These are phyloP conservation scores for Gymnocypris eckloni DNA, from an alignment of 2,797 vertebrate species.

Conservation along the genomic window DNA sequence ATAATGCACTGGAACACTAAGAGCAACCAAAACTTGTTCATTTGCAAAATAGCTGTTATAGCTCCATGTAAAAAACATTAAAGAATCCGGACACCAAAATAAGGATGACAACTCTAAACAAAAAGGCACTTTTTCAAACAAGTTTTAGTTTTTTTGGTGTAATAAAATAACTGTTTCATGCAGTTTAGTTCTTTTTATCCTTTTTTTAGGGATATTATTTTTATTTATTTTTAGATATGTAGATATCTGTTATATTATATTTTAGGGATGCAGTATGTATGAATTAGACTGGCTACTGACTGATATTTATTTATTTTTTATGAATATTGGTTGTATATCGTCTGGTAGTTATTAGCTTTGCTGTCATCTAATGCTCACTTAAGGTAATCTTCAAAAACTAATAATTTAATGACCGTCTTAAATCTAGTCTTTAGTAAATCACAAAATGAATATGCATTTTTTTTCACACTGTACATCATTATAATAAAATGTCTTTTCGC, in stretches of 20 bases:
- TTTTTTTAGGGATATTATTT: background rate
- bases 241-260: background rate
- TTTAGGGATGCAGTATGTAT: background rate
- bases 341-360: background rate
- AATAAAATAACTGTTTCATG: background rate
- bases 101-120: background rate
- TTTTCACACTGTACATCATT: background rate
- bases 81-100: background rate
- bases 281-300: background rate
- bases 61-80: background rate
- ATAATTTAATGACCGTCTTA: background rate
- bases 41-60: background rate
- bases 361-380: background rate
- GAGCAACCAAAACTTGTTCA: background rate
- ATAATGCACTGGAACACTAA: background rate
- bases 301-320: background rate
- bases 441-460: background rate
- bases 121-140: background rate
- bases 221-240: too few relatives aligned
- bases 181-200: background rate
- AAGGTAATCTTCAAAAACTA: background rate
- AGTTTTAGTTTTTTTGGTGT: background rate
- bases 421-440: background rate
- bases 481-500: background rate
- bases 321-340: background rate